A percentile compares a stretch with the other conserved stretches of the same genome.
These are phyloP conservation scores for Parelbella ahira DNA, from an alignment of 2,888 invertebrate genomes.

Conservation along the genomic window DNA sequence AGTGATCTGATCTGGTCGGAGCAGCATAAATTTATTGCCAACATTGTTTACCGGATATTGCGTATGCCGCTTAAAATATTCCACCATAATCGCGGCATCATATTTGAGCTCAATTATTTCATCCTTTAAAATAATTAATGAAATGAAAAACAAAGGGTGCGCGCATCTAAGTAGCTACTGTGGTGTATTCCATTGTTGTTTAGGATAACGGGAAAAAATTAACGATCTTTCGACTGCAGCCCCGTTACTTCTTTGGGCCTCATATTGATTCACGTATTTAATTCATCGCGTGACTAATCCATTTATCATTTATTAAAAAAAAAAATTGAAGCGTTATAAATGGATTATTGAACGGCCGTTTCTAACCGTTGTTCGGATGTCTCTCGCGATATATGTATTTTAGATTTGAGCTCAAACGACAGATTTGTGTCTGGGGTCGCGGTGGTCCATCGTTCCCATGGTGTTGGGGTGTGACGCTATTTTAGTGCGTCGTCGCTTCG, in stretches of 20 bases:
- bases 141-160: slow-evolving; percentile 68
- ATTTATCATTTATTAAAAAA: slow-evolving; percentile 63
- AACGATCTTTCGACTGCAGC: slow-evolving; percentile 56
- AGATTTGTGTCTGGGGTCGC: slow-evolving; percentile 62
- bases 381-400: slow-evolving; percentile 66
- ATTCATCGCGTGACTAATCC: slow-evolving; percentile 63
- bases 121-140: slow-evolving; percentile 71
- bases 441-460: slow-evolving; percentile 65
- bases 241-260: slow-evolving; percentile 52
- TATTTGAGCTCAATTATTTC: slow-evolving; percentile 69
- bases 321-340: slow-evolving; percentile 61
- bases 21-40: slow-evolving; percentile 35
- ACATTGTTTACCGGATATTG: slow-evolving; percentile 35
- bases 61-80: slow-evolving; percentile 23
- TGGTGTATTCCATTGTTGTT: slow-evolving; percentile 60
- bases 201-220: slow-evolving; percentile 69
- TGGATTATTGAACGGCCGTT: slow-evolving; percentile 71
- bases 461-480: slow-evolving; percentile 76
- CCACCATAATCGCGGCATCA: slow-evolving; percentile 56
- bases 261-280: slow-evolving; percentile 59
- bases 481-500: slow-evolving; percentile 69
- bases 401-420: slow-evolving; percentile 63
- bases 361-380: slow-evolving; percentile 60
- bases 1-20: slow-evolving; percentile 11
- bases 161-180: slow-evolving; percentile 57